phyloP scores from a whole-genome alignment of 2,888 invertebrate genomes.

The Sesia apiformis region DNA sequence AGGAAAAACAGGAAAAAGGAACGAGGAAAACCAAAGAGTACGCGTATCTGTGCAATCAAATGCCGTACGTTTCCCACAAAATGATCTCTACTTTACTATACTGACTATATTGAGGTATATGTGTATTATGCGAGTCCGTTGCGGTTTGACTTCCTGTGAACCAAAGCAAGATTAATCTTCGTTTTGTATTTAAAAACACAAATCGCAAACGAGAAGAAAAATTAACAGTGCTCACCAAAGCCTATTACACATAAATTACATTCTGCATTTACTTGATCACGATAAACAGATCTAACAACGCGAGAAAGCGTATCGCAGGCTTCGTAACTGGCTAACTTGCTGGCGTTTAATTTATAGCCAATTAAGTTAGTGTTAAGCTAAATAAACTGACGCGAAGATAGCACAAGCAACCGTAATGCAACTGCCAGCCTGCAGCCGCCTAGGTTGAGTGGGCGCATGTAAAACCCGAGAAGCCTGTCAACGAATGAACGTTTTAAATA shows the following conservation, averaged over 20 bases:
- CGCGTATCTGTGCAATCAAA: not conserved
- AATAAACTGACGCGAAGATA: conserved; percentile 64
- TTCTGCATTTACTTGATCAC: conserved; percentile 3
- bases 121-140: not conserved
- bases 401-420: conserved; percentile 49
- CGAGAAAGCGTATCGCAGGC: conserved; percentile 38
- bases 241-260: not conserved
- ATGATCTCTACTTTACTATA: not conserved
- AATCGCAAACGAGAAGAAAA: not conserved
- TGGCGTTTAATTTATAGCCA: conserved; percentile 65
- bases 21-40: not conserved
- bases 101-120: not conserved
- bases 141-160: not conserved
- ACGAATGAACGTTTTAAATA: conserved; percentile 37
- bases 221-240: not conserved
- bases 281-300: conserved; percentile 41
- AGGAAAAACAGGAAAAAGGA: conserved; percentile 6
- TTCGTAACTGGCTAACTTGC: conserved; percentile 51
- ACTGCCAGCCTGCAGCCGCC: conserved; percentile 28
- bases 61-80: not conserved
- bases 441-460: conserved; percentile 30
- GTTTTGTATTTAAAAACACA: not conserved
- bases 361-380: conserved; percentile 67
- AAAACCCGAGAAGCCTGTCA: conserved; percentile 25
- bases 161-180: not conserved